A percentile compares a stretch with the other conserved stretches of the same genome.
These are phyloP conservation scores for Caerostris extrusa DNA, from an alignment of 1,140 invertebrate species.

Conservation along the genomic window DNA sequence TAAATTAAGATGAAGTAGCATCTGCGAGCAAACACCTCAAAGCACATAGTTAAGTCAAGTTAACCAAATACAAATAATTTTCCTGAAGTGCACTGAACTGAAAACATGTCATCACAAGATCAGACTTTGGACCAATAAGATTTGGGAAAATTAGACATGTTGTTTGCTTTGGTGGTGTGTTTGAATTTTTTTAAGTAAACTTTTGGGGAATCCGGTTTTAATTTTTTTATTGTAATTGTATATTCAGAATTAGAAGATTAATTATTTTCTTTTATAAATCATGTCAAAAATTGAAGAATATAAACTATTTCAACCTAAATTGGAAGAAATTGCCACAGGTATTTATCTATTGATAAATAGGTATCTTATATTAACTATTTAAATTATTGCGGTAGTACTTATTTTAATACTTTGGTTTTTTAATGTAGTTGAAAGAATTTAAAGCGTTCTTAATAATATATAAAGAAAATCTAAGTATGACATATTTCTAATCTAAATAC, in stretches of 20 bases:
- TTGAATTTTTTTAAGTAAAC: neutral
- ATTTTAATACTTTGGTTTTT: too few species aligned
- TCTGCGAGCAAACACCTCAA: too few species aligned
- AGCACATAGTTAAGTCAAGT: too few species aligned
- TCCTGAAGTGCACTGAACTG: too few species aligned
- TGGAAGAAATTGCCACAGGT: neutral
- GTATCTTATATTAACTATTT: too few species aligned
- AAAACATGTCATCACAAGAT: neutral
- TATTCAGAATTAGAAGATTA: neutral
- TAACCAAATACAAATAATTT: too few species aligned
- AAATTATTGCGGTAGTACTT: too few species aligned
- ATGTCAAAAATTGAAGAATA: slow-evolving; percentile 35
- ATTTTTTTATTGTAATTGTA: neutral
- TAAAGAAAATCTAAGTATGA: too few species aligned
- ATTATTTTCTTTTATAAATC: neutral
- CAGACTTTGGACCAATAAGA: slow-evolving; percentile 7
- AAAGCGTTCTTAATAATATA: too few species aligned
- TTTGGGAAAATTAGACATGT: neutral
- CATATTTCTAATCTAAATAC: too few species aligned
- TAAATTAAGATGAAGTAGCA: too few species aligned
- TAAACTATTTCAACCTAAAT: neutral
- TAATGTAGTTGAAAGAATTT: too few species aligned
- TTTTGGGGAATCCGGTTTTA: neutral
- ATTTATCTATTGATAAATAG: neutral
- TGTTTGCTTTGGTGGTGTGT: neutral